These are phyloP conservation scores for Cephonodes hylas DNA, from an alignment of 2,888 invertebrate genomes.

Conservation along the genomic window DNA sequence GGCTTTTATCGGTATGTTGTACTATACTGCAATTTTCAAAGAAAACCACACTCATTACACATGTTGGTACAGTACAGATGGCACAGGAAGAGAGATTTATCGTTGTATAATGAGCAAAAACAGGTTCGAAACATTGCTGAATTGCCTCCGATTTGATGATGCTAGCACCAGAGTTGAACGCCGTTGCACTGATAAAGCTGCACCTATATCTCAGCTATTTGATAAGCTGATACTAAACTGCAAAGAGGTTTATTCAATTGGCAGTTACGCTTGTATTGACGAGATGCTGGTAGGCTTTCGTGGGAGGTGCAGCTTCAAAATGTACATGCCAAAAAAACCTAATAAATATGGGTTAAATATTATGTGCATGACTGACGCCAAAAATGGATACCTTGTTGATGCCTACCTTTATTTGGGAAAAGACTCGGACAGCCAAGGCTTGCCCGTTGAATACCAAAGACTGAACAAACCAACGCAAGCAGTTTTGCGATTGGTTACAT, in stretches of 20 bases:
- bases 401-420: too few relatives aligned
- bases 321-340: conserved; percentile 25
- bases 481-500: too few relatives aligned
- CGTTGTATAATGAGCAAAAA: not conserved
- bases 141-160: conserved; percentile 28
- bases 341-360: conserved; percentile 22
- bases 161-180: conserved; percentile 22
- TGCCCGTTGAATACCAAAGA: too few relatives aligned
- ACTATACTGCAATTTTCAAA: not conserved
- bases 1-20: not conserved
- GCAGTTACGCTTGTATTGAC: conserved; percentile 13
- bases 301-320: conserved; percentile 20
- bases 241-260: conserved; percentile 12
- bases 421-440: too few relatives aligned
- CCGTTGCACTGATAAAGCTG: conserved; percentile 20
- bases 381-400: conserved; percentile 17
- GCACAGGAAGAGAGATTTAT: not conserved
- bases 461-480: too few relatives aligned
- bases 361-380: conserved; percentile 18
- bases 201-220: conserved; percentile 24
- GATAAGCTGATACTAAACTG: conserved; percentile 17
- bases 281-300: conserved; percentile 19
- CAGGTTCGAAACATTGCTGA: conserved; percentile 12
- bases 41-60: not conserved
- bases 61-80: not conserved